phyloP scores from a whole-genome alignment of 2,113 vertebrate genomes.

The Megalops atlanticus region DNA sequence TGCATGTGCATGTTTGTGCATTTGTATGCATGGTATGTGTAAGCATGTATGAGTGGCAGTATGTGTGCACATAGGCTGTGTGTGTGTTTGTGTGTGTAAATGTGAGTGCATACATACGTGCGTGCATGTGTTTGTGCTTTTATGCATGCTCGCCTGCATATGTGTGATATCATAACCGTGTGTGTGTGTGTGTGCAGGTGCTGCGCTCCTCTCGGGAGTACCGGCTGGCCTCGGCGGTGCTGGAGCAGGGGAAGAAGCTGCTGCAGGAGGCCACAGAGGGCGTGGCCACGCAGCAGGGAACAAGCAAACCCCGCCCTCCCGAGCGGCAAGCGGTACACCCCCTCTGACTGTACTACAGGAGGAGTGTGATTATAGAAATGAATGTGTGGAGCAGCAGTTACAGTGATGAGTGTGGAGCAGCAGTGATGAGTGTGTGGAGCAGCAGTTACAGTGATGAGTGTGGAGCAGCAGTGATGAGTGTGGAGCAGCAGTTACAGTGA shows the following conservation, averaged over 20 bases:
- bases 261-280: slow-evolving; percentile 63
- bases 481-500: too few relatives aligned
- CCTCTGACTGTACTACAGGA: neutral
- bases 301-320: slow-evolving; percentile 12
- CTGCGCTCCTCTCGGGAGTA: slow-evolving; percentile 75
- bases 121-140: neutral
- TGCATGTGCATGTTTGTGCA: slow-evolving; percentile 8
- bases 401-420: too few relatives aligned
- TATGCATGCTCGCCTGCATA: neutral
- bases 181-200: slow-evolving; percentile 68
- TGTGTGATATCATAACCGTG: slow-evolving; percentile 31
- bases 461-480: neutral
- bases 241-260: slow-evolving; percentile 79
- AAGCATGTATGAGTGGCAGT: neutral
- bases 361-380: too few relatives aligned
- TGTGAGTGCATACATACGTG: neutral
- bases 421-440: too few relatives aligned
- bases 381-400: too few relatives aligned
- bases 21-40: slow-evolving; percentile 16
- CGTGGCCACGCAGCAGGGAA: slow-evolving; percentile 29
- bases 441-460: neutral
- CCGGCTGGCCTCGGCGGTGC: slow-evolving; percentile 71
- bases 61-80: neutral
- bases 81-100: neutral
- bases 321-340: slow-evolving; percentile 35